Evolutionary conservation across 2,113 vertebrate species (phyloP), one percentile per base, ranked within the genome.

Genomic region (Equus przewalskii): DNA sequence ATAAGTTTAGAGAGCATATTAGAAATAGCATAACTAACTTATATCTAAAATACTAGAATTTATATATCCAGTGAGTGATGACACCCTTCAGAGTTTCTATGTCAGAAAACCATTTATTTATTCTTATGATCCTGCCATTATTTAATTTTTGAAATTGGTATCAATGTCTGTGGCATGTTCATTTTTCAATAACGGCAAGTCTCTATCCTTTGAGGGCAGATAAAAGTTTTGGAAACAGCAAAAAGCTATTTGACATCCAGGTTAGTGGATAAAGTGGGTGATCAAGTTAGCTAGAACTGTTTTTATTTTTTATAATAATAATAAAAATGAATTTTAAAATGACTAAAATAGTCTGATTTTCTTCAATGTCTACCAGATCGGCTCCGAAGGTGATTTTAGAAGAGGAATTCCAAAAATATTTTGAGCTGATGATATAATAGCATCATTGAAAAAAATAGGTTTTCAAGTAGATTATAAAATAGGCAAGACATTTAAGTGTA

Each of bases 351-450:
- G 33, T 49, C 65, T 69, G n/a, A n/a, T 81, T 97, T 94, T 85
- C 64, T 91, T 91, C 16, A 72, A 6, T 51, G 14, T 89, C 56
- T 95, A 69, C 36, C 64, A 91, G 30, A 87, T 79, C 44, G 19
- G 3, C 60, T 80, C 58, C 36, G 14, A 91, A 82, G 85, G 58
- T 19, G 21, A 69, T 83, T 94, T 92, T 36, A 75, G 21, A 75
- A 89, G 75, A 92, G 19, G 36, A 70, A 78, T 97, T 92, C 36
- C 30, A 85, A 85, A 94, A 94, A 86, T 92, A 82, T 83, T 90
- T 73, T 88, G 72, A 73, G 21, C 36, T 96, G 33, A 30, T 73
- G 21, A 36, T 67, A 0, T 92, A 88, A 89, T 26, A 33, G 7
- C 51, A 89, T 84, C 41, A 46, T 67, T 84, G 81, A 33, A 84